Conservation (phyloP, 2,113 vertebrate species). For the Prolemur simus region DNA sequence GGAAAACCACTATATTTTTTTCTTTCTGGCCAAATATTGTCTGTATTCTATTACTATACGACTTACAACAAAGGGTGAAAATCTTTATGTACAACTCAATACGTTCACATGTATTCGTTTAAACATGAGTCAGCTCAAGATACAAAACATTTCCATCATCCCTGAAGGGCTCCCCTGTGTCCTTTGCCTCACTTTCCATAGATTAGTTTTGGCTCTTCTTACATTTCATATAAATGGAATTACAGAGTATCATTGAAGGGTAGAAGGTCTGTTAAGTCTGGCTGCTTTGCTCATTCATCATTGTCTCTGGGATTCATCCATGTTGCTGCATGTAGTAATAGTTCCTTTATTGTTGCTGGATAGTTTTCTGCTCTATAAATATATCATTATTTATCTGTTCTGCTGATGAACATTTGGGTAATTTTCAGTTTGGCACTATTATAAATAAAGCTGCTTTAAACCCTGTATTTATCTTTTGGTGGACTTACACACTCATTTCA, state of each 20-base stretch:
- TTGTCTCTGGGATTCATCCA: background rate
- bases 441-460: constrained; percentile 19
- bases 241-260: background rate
- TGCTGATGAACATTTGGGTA: constrained; percentile 11
- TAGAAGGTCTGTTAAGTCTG: background rate
- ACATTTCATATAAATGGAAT: background rate
- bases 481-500: background rate
- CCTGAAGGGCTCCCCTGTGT: background rate
- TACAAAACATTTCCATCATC: background rate
- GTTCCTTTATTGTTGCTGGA: background rate
- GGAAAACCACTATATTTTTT: background rate
- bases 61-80: constrained; percentile 10
- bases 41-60: background rate
- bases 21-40: background rate
- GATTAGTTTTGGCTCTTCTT: background rate
- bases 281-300: background rate
- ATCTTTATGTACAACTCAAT: background rate
- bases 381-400: background rate
- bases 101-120: background rate
- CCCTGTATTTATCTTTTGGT: background rate
- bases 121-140: constrained; percentile 28
- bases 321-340: background rate
- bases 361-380: background rate
- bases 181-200: background rate
- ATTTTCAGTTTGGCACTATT: background rate